phyloP scores from a whole-genome alignment of 2,888 invertebrate species.

The Buathra laborator region DNA sequence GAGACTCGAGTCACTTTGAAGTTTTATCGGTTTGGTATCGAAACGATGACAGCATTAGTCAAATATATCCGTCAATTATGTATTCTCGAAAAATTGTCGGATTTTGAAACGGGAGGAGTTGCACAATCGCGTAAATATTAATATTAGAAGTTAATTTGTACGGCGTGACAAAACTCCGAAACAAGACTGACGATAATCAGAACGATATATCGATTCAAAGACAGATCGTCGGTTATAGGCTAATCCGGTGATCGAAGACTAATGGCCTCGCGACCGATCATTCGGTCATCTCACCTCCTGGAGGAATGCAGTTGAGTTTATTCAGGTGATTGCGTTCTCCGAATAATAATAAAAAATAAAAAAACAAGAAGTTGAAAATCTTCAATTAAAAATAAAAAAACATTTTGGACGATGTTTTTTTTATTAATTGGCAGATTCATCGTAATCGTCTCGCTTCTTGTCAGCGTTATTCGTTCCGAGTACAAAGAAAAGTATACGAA shows the following conservation, averaged over 20 bases:
- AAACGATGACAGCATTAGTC: slow-evolving; percentile 41
- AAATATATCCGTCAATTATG: slow-evolving; percentile 1
- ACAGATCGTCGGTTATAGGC: slow-evolving; percentile 12
- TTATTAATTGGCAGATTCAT: slow-evolving; percentile 68
- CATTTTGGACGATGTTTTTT: neutral
- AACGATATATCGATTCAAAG: neutral
- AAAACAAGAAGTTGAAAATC: neutral
- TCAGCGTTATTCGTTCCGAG: slow-evolving; percentile 71
- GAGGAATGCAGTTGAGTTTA: slow-evolving; percentile 78
- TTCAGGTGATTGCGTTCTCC: slow-evolving; percentile 63
- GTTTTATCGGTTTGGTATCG: slow-evolving; percentile 27
- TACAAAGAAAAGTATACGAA: slow-evolving; percentile 34
- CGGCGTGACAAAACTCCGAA: slow-evolving; percentile 1
- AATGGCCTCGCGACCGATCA: slow-evolving; percentile 73
- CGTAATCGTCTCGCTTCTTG: slow-evolving; percentile 75
- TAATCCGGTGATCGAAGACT: slow-evolving; percentile 54
- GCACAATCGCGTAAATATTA: slow-evolving; percentile 15
- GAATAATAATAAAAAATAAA: slow-evolving; percentile 30
- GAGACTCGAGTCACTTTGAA: slow-evolving; percentile 35
- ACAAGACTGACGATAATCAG: neutral
- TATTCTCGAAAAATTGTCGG: slow-evolving; percentile 25
- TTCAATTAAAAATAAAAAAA: neutral
- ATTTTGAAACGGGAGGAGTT: neutral
- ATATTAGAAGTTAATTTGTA: neutral
- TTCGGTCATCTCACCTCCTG: slow-evolving; percentile 69